Conservation (phyloP, 2,797 vertebrate genomes). For the Argyrosomus regius region DNA sequence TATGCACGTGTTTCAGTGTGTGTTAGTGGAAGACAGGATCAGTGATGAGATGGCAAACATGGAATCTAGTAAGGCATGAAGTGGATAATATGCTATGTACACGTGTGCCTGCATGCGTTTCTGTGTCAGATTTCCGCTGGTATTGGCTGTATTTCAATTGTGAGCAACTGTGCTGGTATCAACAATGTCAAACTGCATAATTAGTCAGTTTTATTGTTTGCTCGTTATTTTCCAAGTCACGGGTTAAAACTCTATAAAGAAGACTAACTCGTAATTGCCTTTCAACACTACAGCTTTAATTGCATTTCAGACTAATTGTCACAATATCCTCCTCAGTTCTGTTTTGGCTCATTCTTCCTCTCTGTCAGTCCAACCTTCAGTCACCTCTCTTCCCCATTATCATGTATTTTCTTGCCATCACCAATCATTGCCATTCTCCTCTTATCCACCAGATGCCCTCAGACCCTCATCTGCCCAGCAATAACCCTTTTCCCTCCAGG, state of each 20-base stretch:
- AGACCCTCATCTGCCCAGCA: no score
- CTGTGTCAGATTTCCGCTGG: slow-evolving; percentile 27
- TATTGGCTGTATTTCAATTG: slow-evolving; percentile 29
- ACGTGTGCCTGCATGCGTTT: slow-evolving; percentile 24
- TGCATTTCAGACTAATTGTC: neutral
- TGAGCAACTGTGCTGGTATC: slow-evolving; percentile 15
- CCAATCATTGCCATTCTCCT: no score
- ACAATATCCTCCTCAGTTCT: no score
- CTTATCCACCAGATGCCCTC: no score
- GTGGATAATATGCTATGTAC: slow-evolving; percentile 6
- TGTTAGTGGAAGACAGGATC: slow-evolving; percentile 22
- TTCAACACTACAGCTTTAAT: neutral
- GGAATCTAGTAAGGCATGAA: neutral
- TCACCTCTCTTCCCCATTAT: no score
- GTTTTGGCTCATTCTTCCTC: no score
- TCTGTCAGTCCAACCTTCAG: no score
- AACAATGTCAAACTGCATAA: neutral
- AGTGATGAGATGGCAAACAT: slow-evolving; percentile 7
- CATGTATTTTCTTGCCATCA: no score
- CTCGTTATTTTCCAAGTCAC: neutral
- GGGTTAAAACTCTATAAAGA: neutral
- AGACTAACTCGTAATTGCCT: neutral
- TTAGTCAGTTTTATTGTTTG: neutral
- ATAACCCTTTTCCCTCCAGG: no score
- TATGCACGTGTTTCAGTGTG: slow-evolving; percentile 8